Conservation (phyloP, 1,140 invertebrate species). For the Aporrectodea caliginosa region DNA sequence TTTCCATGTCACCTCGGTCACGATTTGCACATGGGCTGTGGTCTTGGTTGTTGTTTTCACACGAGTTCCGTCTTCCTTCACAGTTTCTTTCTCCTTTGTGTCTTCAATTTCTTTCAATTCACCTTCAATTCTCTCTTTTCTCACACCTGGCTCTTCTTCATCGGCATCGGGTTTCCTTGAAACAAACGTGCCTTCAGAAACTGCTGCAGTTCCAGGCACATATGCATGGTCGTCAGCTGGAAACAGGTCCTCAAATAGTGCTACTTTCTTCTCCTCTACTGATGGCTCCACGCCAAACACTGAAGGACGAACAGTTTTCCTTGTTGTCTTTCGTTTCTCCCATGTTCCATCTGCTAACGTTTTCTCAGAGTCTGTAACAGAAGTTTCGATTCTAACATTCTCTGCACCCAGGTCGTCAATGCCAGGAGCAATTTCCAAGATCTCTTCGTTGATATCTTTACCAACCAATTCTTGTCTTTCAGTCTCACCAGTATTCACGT, state of each 20-base stretch:
- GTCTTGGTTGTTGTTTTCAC: not conserved
- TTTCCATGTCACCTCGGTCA: not conserved
- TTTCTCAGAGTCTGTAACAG: not conserved
- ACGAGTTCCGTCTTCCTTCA: not conserved
- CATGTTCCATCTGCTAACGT: not conserved
- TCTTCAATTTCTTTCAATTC: not conserved
- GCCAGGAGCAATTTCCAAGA: not conserved
- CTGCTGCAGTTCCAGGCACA: no score
- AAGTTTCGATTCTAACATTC: not conserved
- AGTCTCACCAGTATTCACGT: not conserved
- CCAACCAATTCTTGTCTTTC: not conserved
- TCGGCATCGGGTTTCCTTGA: no score
- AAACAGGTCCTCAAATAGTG: no score
- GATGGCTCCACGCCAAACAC: not conserved
- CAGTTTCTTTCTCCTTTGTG: not conserved
- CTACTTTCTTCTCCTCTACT: not conserved
- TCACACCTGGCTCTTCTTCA: no score
- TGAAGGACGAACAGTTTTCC: not conserved
- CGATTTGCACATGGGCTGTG: not conserved
- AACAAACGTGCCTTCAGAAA: no score
- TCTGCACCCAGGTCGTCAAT: not conserved
- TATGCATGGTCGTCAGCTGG: no score
- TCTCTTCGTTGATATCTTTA: not conserved
- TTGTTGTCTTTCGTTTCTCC: not conserved
- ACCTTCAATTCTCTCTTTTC: not conserved